Conservation (phyloP, 2,888 invertebrate species). For the Stomorhina lunata region DNA sequence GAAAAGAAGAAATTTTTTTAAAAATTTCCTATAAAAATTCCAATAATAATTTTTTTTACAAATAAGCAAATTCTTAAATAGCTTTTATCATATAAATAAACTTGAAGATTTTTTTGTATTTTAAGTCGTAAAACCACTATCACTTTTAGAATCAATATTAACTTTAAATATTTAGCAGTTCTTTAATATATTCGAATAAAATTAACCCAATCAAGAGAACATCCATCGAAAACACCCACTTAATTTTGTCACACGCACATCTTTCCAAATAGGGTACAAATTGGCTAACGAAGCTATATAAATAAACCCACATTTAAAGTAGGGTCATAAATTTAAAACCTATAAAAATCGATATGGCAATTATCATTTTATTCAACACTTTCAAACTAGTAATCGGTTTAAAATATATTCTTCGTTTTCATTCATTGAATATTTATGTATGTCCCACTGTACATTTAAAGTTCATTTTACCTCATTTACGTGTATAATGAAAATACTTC, state of each 20-base stretch:
- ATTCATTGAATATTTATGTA: no score
- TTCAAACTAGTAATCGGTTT: neutral
- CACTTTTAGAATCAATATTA: neutral
- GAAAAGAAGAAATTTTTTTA: no score
- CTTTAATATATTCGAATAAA: neutral
- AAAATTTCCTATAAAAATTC: no score
- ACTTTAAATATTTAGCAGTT: no score
- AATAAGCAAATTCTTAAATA: no score
- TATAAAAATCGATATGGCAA: neutral
- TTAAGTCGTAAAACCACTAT: neutral
- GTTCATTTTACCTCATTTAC: no score
- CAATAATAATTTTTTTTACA: no score
- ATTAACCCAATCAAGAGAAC: neutral
- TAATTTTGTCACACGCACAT: slow-evolving; percentile 18
- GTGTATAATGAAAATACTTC: no score
- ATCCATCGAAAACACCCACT: slow-evolving; percentile 8
- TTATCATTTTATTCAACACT: neutral
- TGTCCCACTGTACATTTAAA: no score
- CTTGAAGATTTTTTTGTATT: no score
- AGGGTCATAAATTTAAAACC: slow-evolving; percentile 11
- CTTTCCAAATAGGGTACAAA: neutral
- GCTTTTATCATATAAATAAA: no score
- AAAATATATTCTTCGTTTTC: neutral
- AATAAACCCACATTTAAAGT: slow-evolving; percentile 11
- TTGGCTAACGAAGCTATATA: no score